A percentile compares a stretch with the other conserved stretches of the same genome.
Conservation (phyloP, 2,113 vertebrate genomes). For the Mesembrinibis cayennensis region DNA sequence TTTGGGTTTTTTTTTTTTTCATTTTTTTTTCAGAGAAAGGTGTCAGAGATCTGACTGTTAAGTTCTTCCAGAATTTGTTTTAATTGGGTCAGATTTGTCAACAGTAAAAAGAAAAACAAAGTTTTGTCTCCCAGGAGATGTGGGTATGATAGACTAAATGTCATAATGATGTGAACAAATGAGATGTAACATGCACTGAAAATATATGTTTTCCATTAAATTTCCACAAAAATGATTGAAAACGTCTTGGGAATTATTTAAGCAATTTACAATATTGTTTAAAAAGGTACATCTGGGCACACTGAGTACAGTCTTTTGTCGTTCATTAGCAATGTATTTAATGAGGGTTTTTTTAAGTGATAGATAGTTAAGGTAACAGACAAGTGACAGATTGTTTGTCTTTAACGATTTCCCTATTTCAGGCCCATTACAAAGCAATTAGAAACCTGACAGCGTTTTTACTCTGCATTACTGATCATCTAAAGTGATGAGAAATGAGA, state of each 20-base stretch:
- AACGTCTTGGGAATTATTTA: conserved; percentile 77
- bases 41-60: background rate
- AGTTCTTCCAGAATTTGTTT: background rate
- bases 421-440: conserved; percentile 90
- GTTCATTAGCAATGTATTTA: conserved; percentile 90
- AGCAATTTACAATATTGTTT: conserved; percentile 75
- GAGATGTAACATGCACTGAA: conserved; percentile 66
- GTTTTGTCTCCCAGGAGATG: conserved; percentile 60
- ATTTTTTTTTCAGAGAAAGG: background rate
- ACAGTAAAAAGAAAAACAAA: conserved; percentile 43
- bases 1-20: background rate
- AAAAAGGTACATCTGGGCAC: conserved; percentile 74
- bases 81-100: conserved; percentile 16
- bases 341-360: conserved; percentile 85
- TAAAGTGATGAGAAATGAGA: conserved; percentile 86
- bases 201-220: conserved; percentile 72
- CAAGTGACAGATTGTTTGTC: conserved; percentile 92
- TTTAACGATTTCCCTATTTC: conserved; percentile 88
- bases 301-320: conserved; percentile 78
- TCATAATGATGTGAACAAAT: conserved; percentile 74
- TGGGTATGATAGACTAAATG: conserved; percentile 70
- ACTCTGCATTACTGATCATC: conserved; percentile 88
- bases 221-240: conserved; percentile 70
- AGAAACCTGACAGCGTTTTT: conserved; percentile 87
- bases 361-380: conserved; percentile 89